Evolutionary conservation across 2,797 vertebrate species (phyloP), one percentile per base, ranked within the genome.

Genomic region (Hemitrygon akajei): DNA sequence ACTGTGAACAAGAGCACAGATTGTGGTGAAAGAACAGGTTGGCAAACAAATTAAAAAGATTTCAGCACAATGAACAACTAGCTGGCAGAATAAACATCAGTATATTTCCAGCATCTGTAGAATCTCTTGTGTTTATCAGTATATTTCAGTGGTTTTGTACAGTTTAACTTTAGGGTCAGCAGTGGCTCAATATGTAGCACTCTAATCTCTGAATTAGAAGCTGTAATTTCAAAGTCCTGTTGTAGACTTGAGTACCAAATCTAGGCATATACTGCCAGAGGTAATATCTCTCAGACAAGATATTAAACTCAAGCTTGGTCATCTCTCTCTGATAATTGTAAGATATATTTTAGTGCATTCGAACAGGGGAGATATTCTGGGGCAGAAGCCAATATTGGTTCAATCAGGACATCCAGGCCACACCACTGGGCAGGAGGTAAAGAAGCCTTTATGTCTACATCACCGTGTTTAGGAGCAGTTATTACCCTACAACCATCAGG

Each of bases 1-100:
- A 99, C 99, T 99, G 94, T 0, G 30, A 34, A 94, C 22, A 69
- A 79, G 86, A 37, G 60, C 37, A 93, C 14, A 63, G 81, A 16
- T 22, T 37, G 82, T 22, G 34, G 93, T 47, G 58, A 91, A 27
- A 40, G 16, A 30, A 93, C 14, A n/a, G 16, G 37, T 12, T 69
- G 18, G 18, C 12, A 75, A 76, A 75, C 6, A 92, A 37, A 25
- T 71, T 47, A 69, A 91, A 56, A 22, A 47, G 71, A 27, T 6
- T 25, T 91, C 18, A 47, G 22, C 3, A 10, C 16, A 18, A 37
- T n/a, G 6, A 25, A 16, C 66, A 91, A 87, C n/a, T 63, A 86
- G 82, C 56, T 60, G 56, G 56, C 27, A 56, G 47, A 86, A 87
- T 87, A 63, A 87, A 34, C 30, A 87, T n/a, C 30, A 63, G 25